phyloP scores from a whole-genome alignment of 2,113 vertebrate species.

The Otis tarda region DNA sequence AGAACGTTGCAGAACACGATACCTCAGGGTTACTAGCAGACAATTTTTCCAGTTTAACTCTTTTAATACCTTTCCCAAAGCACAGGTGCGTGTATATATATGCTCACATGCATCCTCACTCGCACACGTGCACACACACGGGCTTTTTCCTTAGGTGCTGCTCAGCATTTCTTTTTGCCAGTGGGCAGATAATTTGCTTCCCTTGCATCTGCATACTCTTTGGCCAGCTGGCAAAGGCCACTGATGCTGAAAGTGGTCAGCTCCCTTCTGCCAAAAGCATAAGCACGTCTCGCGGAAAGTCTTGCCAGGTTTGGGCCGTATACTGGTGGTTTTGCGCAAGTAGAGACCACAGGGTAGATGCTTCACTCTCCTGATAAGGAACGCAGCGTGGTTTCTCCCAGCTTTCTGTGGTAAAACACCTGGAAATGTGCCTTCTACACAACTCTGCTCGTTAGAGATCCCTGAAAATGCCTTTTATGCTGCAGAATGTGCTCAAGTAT shows the following conservation, averaged over 20 bases:
- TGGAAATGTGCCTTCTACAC: neutral
- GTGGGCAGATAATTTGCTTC: constrained; percentile 52
- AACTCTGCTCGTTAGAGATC: neutral
- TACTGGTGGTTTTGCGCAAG: neutral
- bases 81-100: neutral
- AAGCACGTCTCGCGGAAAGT: constrained; percentile 44
- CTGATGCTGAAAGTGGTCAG: constrained; percentile 51
- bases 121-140: rapidly evolving
- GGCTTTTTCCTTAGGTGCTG: neutral
- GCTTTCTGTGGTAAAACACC: neutral
- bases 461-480: neutral
- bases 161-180: constrained; percentile 43
- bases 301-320: neutral
- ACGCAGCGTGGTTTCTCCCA: neutral
- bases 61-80: neutral
- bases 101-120: neutral
- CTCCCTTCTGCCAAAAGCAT: constrained; percentile 55
- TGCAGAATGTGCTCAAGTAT: neutral
- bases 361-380: neutral
- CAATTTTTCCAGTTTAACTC: neutral
- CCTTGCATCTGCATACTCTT: constrained; percentile 56
- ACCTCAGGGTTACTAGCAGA: neutral
- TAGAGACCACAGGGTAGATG: neutral
- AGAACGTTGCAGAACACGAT: neutral
- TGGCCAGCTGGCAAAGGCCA: constrained; percentile 62